A percentile compares a stretch with the other conserved stretches of the same genome.
Evolutionary conservation across 1,140 invertebrate species (phyloP).

Genomic region (Macrocentrus cingulum): DNA sequence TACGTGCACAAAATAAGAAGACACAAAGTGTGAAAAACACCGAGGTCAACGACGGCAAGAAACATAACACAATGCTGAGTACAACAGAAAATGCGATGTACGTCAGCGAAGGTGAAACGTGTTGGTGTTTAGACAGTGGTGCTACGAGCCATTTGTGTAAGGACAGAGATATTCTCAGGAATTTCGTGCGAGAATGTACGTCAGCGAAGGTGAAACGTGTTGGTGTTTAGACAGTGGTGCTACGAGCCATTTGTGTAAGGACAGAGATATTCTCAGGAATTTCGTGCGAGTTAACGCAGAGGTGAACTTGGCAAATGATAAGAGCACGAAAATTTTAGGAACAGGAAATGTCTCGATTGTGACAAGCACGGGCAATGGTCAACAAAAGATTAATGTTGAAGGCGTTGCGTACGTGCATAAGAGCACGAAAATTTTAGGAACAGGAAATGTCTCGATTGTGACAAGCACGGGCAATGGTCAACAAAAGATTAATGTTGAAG

Average conservation of each 20-base stretch:
- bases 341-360: conserved; percentile 1
- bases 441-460: conserved; percentile 9
- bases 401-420: conserved; percentile 14
- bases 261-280: background rate
- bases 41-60: background rate
- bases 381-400: conserved; percentile 6
- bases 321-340: conserved; percentile 5
- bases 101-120: background rate
- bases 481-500: conserved; percentile 3
- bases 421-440: background rate
- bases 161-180: background rate
- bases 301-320: conserved; percentile 2
- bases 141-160: conserved; percentile 13
- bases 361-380: background rate
- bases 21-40: background rate
- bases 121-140: conserved; percentile 19
- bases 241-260: conserved; percentile 11
- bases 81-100: too few species aligned
- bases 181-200: background rate
- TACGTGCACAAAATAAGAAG: conserved; percentile 8
- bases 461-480: conserved; percentile 1
- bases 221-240: conserved; percentile 20
- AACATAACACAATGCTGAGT: background rate
- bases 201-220: background rate
- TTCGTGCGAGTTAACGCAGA: background rate